Conservation (phyloP, 2,113 vertebrate species). For the Tympanuchus pallidicinctus region DNA sequence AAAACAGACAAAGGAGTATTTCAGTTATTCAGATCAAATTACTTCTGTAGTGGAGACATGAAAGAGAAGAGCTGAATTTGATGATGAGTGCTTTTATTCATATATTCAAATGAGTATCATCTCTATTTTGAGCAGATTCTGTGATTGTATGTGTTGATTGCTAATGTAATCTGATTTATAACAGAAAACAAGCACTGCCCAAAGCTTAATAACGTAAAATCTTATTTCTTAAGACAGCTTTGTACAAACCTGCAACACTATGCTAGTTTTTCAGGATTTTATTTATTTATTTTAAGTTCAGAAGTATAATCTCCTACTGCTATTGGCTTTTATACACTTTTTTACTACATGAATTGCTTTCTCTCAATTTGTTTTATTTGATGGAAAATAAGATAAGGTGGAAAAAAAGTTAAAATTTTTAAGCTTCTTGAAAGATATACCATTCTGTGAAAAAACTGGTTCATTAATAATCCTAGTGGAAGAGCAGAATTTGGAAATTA, state of each 20-base stretch:
- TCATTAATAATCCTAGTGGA: not conserved
- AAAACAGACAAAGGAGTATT: not conserved
- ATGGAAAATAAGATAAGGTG: not conserved
- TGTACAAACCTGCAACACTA: not conserved
- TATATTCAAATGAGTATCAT: not conserved
- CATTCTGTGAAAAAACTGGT: not conserved
- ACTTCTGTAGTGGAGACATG: not conserved
- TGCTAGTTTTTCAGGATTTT: not conserved
- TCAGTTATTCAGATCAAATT: not conserved
- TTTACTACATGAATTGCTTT: not conserved
- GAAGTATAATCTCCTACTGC: not conserved
- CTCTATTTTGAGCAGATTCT: not conserved
- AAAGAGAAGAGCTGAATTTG: not conserved
- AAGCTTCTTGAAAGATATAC: not conserved
- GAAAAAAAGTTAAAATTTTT: not conserved
- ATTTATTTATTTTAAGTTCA: not conserved
- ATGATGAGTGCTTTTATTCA: not conserved
- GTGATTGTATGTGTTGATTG: not conserved
- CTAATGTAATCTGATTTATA: constrained; percentile 7
- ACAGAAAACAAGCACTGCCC: not conserved
- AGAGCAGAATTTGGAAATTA: not conserved
- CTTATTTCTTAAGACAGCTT: not conserved
- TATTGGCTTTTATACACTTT: not conserved
- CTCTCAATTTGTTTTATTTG: not conserved
- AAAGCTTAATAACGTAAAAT: not conserved